A percentile compares a stretch with the other conserved stretches of the same genome.
Conservation (phyloP, 2,888 invertebrate species). For the Syritta pipiens region DNA sequence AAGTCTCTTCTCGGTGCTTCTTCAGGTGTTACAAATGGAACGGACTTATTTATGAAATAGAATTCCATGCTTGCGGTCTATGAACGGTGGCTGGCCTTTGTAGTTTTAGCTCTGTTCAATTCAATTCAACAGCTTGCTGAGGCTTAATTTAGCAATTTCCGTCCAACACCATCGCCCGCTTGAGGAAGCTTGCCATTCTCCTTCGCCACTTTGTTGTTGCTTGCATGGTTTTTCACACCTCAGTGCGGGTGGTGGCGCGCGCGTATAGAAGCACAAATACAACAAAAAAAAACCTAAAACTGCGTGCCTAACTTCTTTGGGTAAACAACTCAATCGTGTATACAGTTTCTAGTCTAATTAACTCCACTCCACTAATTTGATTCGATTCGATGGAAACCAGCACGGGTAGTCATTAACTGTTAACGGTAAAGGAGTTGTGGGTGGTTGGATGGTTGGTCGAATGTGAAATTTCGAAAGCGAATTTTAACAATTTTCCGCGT, state of each 20-base stretch:
- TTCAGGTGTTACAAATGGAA: slow-evolving; percentile 30
- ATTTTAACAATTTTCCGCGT: slow-evolving; percentile 1
- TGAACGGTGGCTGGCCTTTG: slow-evolving; percentile 32
- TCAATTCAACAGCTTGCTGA: slow-evolving; percentile 28
- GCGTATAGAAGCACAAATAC: slow-evolving; percentile 34
- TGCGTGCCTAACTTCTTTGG: slow-evolving; percentile 54
- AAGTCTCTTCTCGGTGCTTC: background rate
- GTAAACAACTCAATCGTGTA: slow-evolving; percentile 65
- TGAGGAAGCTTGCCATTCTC: background rate
- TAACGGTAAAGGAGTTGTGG: background rate
- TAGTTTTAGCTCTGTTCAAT: slow-evolving; percentile 19
- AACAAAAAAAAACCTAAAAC: slow-evolving; percentile 29
- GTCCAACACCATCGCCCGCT: slow-evolving; percentile 1
- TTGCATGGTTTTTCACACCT: slow-evolving; percentile 57
- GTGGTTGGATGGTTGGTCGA: background rate
- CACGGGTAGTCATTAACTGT: slow-evolving; percentile 9
- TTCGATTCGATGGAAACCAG: slow-evolving; percentile 32
- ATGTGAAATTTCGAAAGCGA: slow-evolving; percentile 7
- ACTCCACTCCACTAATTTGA: slow-evolving; percentile 52
- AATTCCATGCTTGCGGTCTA: slow-evolving; percentile 3
- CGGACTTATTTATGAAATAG: slow-evolving; percentile 9
- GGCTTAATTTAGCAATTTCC: slow-evolving; percentile 61
- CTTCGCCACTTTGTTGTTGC: slow-evolving; percentile 9
- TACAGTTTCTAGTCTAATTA: slow-evolving; percentile 64
- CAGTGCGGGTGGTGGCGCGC: slow-evolving; percentile 62